Evolutionary conservation across 1,140 invertebrate genomes (phyloP).

Genomic region (Thaumatotibia leucotreta): DNA sequence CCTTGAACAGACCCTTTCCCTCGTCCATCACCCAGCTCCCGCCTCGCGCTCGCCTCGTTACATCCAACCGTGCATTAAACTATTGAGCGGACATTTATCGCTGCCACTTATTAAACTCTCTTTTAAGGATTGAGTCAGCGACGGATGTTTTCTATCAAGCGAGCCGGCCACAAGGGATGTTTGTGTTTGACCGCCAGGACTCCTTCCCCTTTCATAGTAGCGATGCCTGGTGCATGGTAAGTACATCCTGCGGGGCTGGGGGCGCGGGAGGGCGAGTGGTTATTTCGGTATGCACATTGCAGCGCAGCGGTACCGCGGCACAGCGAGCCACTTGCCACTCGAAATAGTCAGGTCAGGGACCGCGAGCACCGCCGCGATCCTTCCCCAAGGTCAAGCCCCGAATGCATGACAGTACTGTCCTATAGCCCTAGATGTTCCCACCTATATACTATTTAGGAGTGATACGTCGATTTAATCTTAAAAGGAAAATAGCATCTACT

Average conservation of each 20-base stretch:
- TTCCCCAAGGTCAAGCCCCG: conserved; percentile 68
- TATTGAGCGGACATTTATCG: conserved; percentile 60
- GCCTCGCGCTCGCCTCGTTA: conserved; percentile 49
- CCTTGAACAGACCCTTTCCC: conserved; percentile 70
- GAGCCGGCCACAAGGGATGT: conserved; percentile 31
- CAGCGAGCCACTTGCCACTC: conserved; percentile 69
- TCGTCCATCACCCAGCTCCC: conserved; percentile 58
- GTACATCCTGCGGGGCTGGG: conserved; percentile 31
- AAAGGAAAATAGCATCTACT: no score
- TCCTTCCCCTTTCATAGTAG: conserved; percentile 41
- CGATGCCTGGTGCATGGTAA: conserved; percentile 42
- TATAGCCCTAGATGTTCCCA: conserved; percentile 34
- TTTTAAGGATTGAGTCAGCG: not conserved
- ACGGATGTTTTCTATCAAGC: conserved; percentile 11
- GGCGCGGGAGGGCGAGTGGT: conserved; percentile 43
- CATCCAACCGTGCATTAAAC: conserved; percentile 56
- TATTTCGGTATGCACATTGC: conserved; percentile 76
- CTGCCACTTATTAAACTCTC: conserved; percentile 17
- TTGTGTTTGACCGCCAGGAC: conserved; percentile 39
- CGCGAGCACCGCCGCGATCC: conserved; percentile 65
- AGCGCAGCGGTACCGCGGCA: conserved; percentile 47
- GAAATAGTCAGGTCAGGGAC: conserved; percentile 76
- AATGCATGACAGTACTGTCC: conserved; percentile 2
- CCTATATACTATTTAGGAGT: conserved; percentile 38
- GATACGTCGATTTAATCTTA: no score